Conservation (phyloP, 2,797 vertebrate species). For the Notolepis coatsorum region DNA sequence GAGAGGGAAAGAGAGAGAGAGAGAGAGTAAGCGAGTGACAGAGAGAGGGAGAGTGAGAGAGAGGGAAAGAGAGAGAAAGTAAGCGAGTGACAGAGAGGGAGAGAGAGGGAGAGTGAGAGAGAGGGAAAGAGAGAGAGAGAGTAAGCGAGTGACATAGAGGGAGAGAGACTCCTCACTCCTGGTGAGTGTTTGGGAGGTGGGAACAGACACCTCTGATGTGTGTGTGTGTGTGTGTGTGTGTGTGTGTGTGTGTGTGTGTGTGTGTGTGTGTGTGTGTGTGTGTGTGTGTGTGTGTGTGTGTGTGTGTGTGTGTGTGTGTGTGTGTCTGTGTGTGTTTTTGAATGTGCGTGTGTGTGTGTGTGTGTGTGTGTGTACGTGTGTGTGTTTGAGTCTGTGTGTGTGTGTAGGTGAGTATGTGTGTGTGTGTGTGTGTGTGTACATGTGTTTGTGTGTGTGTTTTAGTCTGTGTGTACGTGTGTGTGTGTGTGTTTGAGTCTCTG, state of each 20-base stretch:
- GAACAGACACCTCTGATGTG: no score
- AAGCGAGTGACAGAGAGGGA: no score
- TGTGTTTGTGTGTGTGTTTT: not conserved
- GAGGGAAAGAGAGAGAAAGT: no score
- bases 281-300: not conserved
- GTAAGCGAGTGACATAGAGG: constrained; percentile 83
- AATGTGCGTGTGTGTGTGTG: not conserved
- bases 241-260: constrained; percentile 5
- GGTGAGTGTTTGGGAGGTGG: no score
- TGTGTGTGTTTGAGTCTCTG: not conserved
- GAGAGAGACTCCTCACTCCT: no score
- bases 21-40: no score
- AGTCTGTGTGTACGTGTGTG: constrained; percentile 8
- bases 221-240: constrained; percentile 24
- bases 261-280: not conserved
- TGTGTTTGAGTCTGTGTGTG: not conserved
- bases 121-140: no score
- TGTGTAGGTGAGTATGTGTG: constrained; percentile 1
- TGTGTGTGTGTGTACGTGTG: not conserved
- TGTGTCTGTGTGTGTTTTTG: not conserved
- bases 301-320: not conserved
- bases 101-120: no score
- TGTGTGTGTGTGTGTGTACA: not conserved
- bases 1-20: no score
- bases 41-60: no score